phyloP scores from a whole-genome alignment of 2,888 invertebrate species.

The Auanema sp. region DNA sequence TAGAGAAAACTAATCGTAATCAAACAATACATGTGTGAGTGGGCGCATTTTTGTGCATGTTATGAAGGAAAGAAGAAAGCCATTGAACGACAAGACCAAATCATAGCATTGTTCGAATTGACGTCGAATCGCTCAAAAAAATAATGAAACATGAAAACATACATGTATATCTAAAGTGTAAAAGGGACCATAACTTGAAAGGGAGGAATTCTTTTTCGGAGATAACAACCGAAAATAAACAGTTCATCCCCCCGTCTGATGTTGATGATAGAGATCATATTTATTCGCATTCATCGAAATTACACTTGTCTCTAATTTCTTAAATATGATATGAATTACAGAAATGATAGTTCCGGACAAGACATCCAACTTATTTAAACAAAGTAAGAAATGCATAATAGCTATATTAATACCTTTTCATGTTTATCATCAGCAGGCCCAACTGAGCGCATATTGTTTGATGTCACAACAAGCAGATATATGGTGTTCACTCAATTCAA shows the following conservation, averaged over 20 bases:
- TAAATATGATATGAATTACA: not conserved
- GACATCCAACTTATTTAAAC: not conserved
- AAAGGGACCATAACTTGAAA: too few relatives aligned
- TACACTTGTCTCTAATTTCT: not conserved
- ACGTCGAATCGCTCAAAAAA: not conserved
- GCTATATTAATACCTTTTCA: not conserved
- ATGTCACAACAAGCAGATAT: not conserved
- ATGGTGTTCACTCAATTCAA: not conserved
- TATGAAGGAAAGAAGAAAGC: not conserved
- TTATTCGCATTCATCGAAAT: not conserved
- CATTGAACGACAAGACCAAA: not conserved
- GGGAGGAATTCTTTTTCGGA: too few relatives aligned
- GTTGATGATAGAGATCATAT: not conserved
- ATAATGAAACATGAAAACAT: too few relatives aligned
- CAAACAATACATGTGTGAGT: not conserved
- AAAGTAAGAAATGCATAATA: not conserved
- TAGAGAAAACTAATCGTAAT: not conserved
- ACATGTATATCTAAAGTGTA: too few relatives aligned
- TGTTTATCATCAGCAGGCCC: slow-evolving; percentile 1
- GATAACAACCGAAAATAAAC: too few relatives aligned
- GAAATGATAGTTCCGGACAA: not conserved
- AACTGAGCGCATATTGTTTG: not conserved
- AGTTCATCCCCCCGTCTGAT: too few relatives aligned
- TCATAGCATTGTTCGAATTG: not conserved
- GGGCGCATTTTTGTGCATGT: too few relatives aligned